Evolutionary conservation across 2,797 vertebrate species (phyloP), one percentile per base, ranked within the genome.

Genomic region (Phrynocephalus guinanensis): DNA sequence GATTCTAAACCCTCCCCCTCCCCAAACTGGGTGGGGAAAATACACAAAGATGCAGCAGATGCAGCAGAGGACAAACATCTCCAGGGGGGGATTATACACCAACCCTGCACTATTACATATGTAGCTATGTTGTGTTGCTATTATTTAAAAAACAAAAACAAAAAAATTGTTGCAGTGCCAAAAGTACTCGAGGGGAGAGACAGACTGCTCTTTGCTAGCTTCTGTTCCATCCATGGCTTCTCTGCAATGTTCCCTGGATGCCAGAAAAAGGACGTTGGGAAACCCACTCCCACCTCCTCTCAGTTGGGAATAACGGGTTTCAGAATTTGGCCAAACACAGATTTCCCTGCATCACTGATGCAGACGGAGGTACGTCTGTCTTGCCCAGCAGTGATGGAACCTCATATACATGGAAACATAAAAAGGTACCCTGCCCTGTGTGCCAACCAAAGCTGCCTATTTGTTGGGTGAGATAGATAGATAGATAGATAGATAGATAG

Each of bases 321-420:
- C 79, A 6, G 90, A 94, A 92, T 92, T 91, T 90, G 91, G 92
- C 86, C 93, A 93, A 80, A 92, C 91, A 91, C 90, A 91, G 90
- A 94, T 93, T 5, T 92, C 92, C 79, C 87, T 94, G 87, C 93
- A 89, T 95, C 94, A 95, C 83, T 0, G 0, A 7, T 70, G 84
- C 92, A 94, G 75, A 70, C 88, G 93, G 92, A 91, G 82, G 75
- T 90, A 93, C 93, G 95, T 93, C 92, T 94, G 92, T 90, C 87
- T 86, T 93, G 88, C 87, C 92, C 89, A 90, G 91, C 1, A 0
- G 89, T 93, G 91, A 91, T 85, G 72, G 79, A 94, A 88, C 83
- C 71, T 85, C 81, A 73, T 86, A 86, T 92, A 92, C 82, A 88
- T 93, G 88, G 83, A 0, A 92, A 79, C 87, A 80, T 0, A 1